phyloP scores from a whole-genome alignment of 2,797 vertebrate species.

The Nyctalus aviator region DNA sequence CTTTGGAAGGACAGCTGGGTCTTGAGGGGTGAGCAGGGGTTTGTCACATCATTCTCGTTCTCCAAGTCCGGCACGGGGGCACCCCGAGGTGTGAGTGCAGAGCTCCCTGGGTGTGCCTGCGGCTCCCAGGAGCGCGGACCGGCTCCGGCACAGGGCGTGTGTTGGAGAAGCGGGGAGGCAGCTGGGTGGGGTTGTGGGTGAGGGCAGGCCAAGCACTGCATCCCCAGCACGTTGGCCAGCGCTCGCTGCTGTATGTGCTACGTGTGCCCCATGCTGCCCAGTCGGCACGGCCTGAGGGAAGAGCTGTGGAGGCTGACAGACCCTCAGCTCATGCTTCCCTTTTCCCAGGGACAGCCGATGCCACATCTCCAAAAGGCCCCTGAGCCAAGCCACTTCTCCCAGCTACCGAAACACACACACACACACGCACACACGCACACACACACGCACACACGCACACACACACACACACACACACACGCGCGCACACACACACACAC shows the following conservation, averaged over 20 bases:
- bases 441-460: not conserved
- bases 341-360: not conserved
- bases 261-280: not conserved
- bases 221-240: not conserved
- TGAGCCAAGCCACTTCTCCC: not conserved
- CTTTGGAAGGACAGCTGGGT: not conserved
- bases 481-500: too few species aligned
- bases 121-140: not conserved
- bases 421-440: too few species aligned
- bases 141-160: rapidly evolving
- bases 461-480: not conserved
- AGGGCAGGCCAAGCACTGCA: not conserved
- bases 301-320: too few species aligned
- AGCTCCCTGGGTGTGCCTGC: rapidly evolving
- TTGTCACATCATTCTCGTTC: not conserved
- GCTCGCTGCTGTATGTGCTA: not conserved
- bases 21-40: not conserved
- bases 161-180: too few species aligned
- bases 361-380: not conserved
- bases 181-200: not conserved
- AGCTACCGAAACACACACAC: not conserved
- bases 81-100: not conserved
- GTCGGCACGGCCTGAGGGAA: not conserved
- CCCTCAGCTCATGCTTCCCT: rapidly evolving
- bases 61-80: not conserved